Evolutionary conservation across 2,113 vertebrate genomes (phyloP), one percentile per base, ranked within the genome.

Genomic region (Chascanopsetta lugubris): DNA sequence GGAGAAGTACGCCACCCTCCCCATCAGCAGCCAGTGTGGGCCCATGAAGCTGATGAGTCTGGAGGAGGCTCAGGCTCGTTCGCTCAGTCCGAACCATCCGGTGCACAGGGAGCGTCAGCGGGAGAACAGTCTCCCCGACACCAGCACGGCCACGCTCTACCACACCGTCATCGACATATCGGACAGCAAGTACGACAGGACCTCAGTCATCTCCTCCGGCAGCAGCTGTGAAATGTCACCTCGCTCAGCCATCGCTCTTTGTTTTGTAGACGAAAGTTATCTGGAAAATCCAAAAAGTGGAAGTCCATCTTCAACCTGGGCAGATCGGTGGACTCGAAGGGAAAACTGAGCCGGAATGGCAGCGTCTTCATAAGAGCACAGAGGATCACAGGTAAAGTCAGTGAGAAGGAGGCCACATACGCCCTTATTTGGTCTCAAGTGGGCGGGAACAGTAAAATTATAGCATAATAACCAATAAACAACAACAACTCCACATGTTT

Each of bases 241-340:
- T 8, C 2, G 1, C 11, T 45, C n/a, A n/a, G 51, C 11, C 6
- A 18, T 61, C 29, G 42, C 0, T 74, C 0, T 61, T 51, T 18
- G 12, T 61, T 15, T 88, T 82, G 66, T 57, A 99, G 97, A 89
- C 94, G 95, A 81, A 98, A 96, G 78, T 91, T 98, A 72, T 97
- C 96, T 76, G 96, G 95, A 53, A 99, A 99, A 85, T 95, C 97
- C 2, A 99, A 96, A 87, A 98, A 95, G 82, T 99, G 97, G 97
- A 98, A 95, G 84, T 98, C 95, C 1, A 99, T 99, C 89, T 99
- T 99, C 86, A 97, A 97, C 86, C 90, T 98, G 66, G 97, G 96
- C 13, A 92, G 94, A 20, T 97, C 95, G 49, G 94, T 95, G 21
- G 97, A 99, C 24, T 92, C 95, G 2, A 99, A 98, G 75, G 95